These are phyloP conservation scores for Bucco capensis DNA, from an alignment of 2,113 vertebrate species.

Conservation along the genomic window DNA sequence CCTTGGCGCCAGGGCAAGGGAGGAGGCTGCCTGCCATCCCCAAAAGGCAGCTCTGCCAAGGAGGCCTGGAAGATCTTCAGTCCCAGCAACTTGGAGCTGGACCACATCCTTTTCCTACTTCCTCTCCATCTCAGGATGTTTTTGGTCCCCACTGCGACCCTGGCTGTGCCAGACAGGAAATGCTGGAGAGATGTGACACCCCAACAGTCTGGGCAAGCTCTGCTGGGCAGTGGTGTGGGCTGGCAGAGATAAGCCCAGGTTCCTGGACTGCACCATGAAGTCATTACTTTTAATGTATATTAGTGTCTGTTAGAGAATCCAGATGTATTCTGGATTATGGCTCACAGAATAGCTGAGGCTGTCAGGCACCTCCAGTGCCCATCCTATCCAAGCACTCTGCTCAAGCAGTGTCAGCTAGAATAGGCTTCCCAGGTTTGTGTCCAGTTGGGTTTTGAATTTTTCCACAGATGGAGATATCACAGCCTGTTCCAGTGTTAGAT, in stretches of 20 bases:
- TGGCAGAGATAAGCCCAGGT: neutral
- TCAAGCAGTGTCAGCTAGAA: neutral
- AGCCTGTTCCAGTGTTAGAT: neutral
- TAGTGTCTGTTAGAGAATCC: neutral
- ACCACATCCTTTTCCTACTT: slow-evolving; percentile 21
- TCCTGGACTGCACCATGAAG: fast-evolving
- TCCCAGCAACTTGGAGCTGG: neutral
- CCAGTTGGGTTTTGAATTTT: neutral
- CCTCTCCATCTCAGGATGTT: neutral
- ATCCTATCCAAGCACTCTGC: fast-evolving
- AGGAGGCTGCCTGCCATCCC: neutral
- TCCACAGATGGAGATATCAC: neutral
- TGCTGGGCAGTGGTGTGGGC: neutral
- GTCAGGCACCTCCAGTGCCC: neutral
- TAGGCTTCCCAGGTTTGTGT: neutral
- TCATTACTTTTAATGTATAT: neutral
- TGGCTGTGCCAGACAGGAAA: neutral
- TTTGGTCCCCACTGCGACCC: neutral
- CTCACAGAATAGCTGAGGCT: neutral
- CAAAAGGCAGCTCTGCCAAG: neutral
- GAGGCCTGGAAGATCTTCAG: slow-evolving; percentile 6
- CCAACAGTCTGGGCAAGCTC: neutral
- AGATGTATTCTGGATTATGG: neutral
- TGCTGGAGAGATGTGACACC: neutral
- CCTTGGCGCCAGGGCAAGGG: neutral